Evolutionary conservation across 35 echinoderm and acorn worm genomes (phyloP), one percentile per base, ranked within the genome.

Genomic region (Nesometra sesokonis): DNA sequence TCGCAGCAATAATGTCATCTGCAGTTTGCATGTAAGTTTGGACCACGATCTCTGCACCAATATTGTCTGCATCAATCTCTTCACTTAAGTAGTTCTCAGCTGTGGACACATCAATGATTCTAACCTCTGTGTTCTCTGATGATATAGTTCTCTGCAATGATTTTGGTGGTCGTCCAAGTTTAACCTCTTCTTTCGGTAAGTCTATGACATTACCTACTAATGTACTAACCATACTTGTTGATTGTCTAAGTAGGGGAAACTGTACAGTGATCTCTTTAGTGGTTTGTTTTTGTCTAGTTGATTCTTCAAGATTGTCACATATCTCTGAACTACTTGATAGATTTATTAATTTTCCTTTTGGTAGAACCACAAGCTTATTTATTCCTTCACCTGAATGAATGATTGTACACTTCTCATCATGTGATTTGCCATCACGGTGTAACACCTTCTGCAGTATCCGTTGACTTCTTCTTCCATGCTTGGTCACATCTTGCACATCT

Each of bases 361-460:
- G 96, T 17, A 99, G 86, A 33, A 99, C 47, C n/a, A 99, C 92
- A 31, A 99, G 93, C 79, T 99, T 93, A 84, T 94, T 94, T 30
- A 91, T 85, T 17, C 93, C 96, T 33, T 94, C 93, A 13, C 87
- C 86, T 15, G 96, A 99, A 29, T 93, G 87, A 34, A 99, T 99
- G 19, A 99, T 90, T 17, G 96, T 99, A 90, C 37, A 83, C 34
- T 67, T 67, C 7, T 67, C 23, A 27, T 67, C 52, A 2, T 27
- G 8, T 9, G 8, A 19, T 67, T 67, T 67, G 23, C 52, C 21
- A 19, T 67, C 52, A 27, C 52, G 8, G 23, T 67, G 9, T 19
- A 67, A 67, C 52, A 67, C 52, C 21, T 67, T 67, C 0, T 5
- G 7, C 23, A 67, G 23, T 19, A 67, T 67, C 23, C 52, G 9